Evolutionary conservation across 2,113 vertebrate species (phyloP).

Genomic region (Martes martes): DNA sequence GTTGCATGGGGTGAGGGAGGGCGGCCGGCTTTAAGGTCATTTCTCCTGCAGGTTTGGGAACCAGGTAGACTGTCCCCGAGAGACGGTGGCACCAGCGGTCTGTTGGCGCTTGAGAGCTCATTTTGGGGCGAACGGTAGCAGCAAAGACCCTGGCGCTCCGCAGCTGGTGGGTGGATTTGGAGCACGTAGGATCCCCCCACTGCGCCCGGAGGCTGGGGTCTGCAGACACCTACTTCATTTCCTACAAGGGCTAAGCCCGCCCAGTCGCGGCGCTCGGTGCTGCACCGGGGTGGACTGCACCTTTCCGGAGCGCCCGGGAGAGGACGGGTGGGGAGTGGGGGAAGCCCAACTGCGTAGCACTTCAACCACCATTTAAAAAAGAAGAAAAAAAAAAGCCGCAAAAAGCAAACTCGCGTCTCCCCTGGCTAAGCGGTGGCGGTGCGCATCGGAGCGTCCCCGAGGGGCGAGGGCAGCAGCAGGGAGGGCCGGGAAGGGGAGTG

Average conservation of each 20-base stretch:
- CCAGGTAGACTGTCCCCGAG: neutral
- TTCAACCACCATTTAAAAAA: neutral
- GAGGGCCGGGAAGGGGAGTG: fast-evolving
- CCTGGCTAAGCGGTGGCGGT: neutral
- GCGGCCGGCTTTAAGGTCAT: conserved; percentile 28
- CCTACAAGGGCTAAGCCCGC: neutral
- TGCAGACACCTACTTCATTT: neutral
- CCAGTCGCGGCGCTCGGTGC: neutral
- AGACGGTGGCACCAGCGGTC: neutral
- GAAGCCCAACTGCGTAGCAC: neutral
- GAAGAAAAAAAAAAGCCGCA: neutral
- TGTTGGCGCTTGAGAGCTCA: neutral
- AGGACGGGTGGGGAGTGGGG: neutral
- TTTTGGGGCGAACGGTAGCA: neutral
- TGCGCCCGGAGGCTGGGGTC: neutral
- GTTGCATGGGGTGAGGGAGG: neutral
- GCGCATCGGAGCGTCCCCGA: neutral
- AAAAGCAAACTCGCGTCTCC: neutral
- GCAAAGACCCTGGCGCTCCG: neutral
- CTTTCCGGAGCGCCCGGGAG: neutral
- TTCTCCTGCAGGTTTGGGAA: neutral
- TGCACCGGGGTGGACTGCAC: neutral
- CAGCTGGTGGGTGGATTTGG: neutral
- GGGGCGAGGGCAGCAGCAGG: neutral
- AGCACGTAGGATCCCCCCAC: neutral